Base-by-base conservation (phyloP, 2,888 invertebrate species). In the Dioctria linearis region DNA sequence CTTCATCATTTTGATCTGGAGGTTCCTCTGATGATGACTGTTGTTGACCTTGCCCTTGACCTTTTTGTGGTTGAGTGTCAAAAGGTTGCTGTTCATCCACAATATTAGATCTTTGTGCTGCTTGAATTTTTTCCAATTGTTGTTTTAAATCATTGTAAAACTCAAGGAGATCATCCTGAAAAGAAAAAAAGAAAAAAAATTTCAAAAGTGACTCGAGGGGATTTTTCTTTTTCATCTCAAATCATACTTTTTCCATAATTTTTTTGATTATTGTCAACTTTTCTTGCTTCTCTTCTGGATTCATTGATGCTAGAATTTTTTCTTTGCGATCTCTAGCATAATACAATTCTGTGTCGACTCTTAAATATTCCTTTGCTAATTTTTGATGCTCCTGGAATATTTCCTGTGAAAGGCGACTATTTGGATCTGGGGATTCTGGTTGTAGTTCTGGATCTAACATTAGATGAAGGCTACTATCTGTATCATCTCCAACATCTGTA, bases 301-400 rank as follows among this genome's bases (percentile, higher is more conserved):
- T 87, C 86, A 89, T 86, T 82, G 86, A 85, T 65, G 86, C 92
- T 83, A 95, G 91, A 83, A 96, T 90, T 86, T 94, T 93, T 83
- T 94, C 93, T 89, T 94, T 95, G 85, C 95, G 93, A 86, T 95
- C 94, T 82, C 93, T 93, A 80, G 96, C 90, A 85, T 95, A 93
- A 54, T 95, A 95, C 82, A 96, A 91, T 89, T 97, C 95, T 54
- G 96, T 95, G 90, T 96, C 95, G 84, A 96, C 95, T 89, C 94
- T 94, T 80, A 97, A 92, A 90, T 96, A 97, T 89, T 97, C 95
- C 88, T 96, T 93, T 80, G 96, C 96, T 84, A 97, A 89, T 89
- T 95, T 92, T 86, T 95, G 95, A 87, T 98, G 97, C 85, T 97
- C 95, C 84, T 96, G 93, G 87, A 95, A 98, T 85, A 98, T 95